Evolutionary conservation across 2,888 invertebrate species (phyloP).

Genomic region (Mythimna albipuncta): DNA sequence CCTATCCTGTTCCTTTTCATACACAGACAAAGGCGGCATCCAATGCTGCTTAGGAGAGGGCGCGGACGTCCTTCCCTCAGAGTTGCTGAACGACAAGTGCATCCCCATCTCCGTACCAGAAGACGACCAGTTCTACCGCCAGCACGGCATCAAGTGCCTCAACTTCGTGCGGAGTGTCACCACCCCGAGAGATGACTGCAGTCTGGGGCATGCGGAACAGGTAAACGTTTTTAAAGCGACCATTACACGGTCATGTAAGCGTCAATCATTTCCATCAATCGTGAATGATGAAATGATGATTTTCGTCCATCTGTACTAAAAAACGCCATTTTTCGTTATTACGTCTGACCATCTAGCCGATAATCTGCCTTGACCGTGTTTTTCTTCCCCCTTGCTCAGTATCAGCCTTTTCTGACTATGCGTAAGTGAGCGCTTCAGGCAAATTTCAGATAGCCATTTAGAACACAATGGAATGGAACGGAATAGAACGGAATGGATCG

Average conservation of each 20-base stretch:
- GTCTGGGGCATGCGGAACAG: slow-evolving; percentile 91
- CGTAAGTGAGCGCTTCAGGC: neutral
- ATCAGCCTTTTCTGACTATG: neutral
- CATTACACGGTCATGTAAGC: too few relatives aligned
- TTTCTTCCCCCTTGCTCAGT: neutral
- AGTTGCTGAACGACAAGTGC: slow-evolving; percentile 90
- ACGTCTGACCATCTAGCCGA: too few relatives aligned
- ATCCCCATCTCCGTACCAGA: slow-evolving; percentile 90
- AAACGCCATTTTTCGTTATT: too few relatives aligned
- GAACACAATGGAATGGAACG: too few relatives aligned
- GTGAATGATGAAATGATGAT: too few relatives aligned
- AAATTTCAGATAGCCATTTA: neutral
- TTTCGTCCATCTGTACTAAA: too few relatives aligned
- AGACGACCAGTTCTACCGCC: slow-evolving; percentile 88
- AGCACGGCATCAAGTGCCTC: slow-evolving; percentile 88
- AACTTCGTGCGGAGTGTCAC: slow-evolving; percentile 92
- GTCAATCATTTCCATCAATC: too few relatives aligned
- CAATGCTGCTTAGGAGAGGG: slow-evolving; percentile 89
- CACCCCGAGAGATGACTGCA: slow-evolving; percentile 89
- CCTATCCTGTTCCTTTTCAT: neutral
- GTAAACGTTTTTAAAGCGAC: slow-evolving; percentile 68
- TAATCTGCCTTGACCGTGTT: too few relatives aligned
- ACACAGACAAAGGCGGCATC: slow-evolving; percentile 86
- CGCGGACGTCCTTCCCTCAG: slow-evolving; percentile 80
- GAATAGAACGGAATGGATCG: too few relatives aligned